Conservation (phyloP, 2,113 vertebrate genomes). For the Zosterops lateralis region DNA sequence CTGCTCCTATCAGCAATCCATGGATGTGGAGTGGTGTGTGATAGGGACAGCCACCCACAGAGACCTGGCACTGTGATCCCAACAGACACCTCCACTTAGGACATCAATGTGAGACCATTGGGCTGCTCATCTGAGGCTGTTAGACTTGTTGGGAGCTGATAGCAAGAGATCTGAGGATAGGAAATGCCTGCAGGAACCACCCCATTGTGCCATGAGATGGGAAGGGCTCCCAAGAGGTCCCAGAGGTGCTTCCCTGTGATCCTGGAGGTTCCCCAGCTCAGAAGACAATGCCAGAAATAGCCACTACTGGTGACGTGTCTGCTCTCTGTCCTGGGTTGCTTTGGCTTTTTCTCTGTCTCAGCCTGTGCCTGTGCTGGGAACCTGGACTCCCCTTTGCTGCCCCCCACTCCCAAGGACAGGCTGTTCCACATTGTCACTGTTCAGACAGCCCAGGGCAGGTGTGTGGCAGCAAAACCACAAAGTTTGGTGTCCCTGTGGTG, state of each 20-base stretch:
- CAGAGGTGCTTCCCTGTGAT: not conserved
- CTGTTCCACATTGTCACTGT: accelerated
- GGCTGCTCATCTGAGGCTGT: not conserved
- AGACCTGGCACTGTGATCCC: not conserved
- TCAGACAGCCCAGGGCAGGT: accelerated
- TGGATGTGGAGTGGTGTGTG: accelerated
- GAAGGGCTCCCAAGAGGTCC: not conserved
- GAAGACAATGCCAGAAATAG: not conserved
- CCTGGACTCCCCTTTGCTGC: not conserved
- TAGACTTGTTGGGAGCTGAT: not conserved
- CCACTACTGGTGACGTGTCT: accelerated
- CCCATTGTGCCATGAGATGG: not conserved
- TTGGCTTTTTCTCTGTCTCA: not conserved
- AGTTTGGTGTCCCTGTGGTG: not conserved
- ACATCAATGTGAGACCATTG: not conserved
- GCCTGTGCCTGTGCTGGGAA: accelerated
- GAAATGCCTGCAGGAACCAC: not conserved
- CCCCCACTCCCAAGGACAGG: not conserved
- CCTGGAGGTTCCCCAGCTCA: not conserved
- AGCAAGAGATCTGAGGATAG: not conserved
- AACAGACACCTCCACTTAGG: not conserved
- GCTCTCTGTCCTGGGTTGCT: not conserved
- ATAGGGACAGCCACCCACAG: accelerated
- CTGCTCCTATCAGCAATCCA: not conserved
- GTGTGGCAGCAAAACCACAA: not conserved